A percentile compares a stretch with the other conserved stretches of the same genome.
Conservation (phyloP, 2,888 invertebrate genomes). For the Hipparchia semele region DNA sequence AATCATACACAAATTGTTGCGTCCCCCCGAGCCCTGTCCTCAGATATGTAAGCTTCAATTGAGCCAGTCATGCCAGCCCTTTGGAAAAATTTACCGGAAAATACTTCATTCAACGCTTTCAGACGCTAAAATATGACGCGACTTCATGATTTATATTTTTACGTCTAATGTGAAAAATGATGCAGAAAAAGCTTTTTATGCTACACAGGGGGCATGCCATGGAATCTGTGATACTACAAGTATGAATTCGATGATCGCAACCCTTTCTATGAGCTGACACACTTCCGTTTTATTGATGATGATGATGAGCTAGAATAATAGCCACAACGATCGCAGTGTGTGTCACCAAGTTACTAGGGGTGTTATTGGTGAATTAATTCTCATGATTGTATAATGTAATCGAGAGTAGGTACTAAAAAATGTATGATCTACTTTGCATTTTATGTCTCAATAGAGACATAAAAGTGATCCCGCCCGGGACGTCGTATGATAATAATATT, state of each 20-base stretch:
- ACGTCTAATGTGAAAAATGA: slow-evolving; percentile 40
- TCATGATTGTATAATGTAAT: slow-evolving; percentile 10
- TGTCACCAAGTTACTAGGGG: neutral
- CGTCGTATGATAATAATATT: slow-evolving; percentile 60
- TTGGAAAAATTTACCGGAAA: slow-evolving; percentile 53
- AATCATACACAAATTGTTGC: slow-evolving; percentile 69
- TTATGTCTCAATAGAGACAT: slow-evolving; percentile 46
- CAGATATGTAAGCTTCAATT: slow-evolving; percentile 62
- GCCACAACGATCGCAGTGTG: neutral
- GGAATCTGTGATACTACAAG: neutral
- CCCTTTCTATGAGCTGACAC: neutral
- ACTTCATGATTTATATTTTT: slow-evolving; percentile 41
- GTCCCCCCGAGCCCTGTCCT: slow-evolving; percentile 31
- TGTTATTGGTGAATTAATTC: neutral
- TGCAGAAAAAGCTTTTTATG: slow-evolving; percentile 12
- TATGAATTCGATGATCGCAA: neutral
- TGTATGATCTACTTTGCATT: slow-evolving; percentile 34
- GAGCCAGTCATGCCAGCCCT: slow-evolving; percentile 68
- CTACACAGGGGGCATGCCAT: neutral
- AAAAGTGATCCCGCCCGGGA: slow-evolving; percentile 38
- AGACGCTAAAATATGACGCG: slow-evolving; percentile 41
- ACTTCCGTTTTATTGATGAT: too few species aligned
- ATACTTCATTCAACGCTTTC: slow-evolving; percentile 47
- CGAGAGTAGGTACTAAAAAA: neutral
- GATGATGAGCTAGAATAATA: neutral